Conservation (phyloP, 2,797 vertebrate genomes). For the Coluber constrictor region DNA sequence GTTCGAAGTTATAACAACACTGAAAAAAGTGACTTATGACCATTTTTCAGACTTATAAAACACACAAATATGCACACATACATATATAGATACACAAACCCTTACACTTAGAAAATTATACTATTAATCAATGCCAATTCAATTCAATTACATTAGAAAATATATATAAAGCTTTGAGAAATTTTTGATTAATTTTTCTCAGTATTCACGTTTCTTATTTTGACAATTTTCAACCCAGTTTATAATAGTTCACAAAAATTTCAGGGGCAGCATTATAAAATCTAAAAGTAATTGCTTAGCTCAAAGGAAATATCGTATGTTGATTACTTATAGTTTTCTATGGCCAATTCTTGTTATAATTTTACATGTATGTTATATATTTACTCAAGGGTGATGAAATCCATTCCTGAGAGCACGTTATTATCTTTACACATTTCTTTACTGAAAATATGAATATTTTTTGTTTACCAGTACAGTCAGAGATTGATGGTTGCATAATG, state of each 20-base stretch:
- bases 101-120: background rate
- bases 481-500: constrained; percentile 20
- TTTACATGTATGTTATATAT: background rate
- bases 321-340: background rate
- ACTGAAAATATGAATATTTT: background rate
- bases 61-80: background rate
- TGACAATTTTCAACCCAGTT: background rate
- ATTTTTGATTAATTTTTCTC: background rate
- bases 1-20: background rate
- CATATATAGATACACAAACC: background rate
- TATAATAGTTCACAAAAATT: background rate
- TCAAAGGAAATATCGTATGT: background rate
- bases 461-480: constrained; percentile 42
- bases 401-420: background rate
- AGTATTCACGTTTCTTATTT: background rate
- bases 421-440: background rate
- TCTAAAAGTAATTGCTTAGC: background rate
- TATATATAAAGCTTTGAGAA: background rate
- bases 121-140: background rate
- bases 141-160: background rate
- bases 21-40: background rate
- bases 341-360: background rate
- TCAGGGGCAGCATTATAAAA: background rate
- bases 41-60: background rate
- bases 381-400: background rate